Percentiles rank a stretch among this genome's conserved stretches.
These are phyloP conservation scores for Pseudochirops cupreus DNA, from an alignment of 2,797 vertebrate species.

Conservation along the genomic window DNA sequence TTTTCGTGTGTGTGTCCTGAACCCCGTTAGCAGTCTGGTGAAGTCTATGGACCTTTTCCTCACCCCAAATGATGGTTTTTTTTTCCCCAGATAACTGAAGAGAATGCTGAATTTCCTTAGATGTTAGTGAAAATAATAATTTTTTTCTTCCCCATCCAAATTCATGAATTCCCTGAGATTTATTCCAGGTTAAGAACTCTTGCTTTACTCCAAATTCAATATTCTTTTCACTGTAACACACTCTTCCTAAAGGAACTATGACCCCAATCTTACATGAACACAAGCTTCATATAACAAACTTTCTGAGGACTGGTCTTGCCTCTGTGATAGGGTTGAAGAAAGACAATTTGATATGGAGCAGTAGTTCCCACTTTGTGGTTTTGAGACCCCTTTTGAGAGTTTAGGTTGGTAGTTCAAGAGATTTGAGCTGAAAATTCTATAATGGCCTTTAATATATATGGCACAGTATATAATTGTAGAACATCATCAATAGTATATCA, in stretches of 20 bases:
- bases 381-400: neutral
- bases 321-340: neutral
- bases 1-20: neutral
- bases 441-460: neutral
- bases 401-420: neutral
- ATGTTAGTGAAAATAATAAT: neutral
- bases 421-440: neutral
- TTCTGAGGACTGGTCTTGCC: neutral
- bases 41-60: neutral
- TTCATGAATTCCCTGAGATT: neutral
- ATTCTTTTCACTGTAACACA: neutral
- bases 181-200: neutral
- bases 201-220: neutral
- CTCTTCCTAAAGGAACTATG: neutral
- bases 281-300: neutral
- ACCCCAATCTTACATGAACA: neutral
- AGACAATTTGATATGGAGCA: neutral
- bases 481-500: neutral
- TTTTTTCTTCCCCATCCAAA: neutral
- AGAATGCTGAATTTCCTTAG: neutral
- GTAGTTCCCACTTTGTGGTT: neutral
- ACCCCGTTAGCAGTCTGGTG: neutral
- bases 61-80: neutral
- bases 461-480: neutral
- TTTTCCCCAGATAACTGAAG: neutral